Evolutionary conservation across 2,797 vertebrate genomes (phyloP).

Genomic region (Cuniculus paca): DNA sequence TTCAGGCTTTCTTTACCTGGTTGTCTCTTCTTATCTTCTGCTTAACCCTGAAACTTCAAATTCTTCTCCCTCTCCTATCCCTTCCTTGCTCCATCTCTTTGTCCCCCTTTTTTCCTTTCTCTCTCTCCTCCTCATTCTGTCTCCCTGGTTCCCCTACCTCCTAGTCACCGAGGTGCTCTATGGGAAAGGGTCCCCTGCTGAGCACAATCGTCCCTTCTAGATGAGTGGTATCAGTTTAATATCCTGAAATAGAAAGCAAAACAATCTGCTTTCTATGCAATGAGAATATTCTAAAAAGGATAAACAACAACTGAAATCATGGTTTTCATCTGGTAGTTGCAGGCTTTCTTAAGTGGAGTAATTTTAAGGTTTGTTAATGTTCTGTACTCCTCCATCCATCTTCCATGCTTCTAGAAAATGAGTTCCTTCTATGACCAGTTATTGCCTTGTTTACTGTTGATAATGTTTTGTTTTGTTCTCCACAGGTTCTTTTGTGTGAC

Average conservation of each 20-base stretch:
- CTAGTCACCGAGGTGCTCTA: background rate
- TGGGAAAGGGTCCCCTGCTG: background rate
- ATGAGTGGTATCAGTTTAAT: background rate
- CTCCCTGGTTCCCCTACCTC: background rate
- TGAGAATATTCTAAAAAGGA: conserved; percentile 8
- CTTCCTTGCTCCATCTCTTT: background rate
- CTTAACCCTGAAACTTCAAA: background rate
- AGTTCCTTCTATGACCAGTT: background rate
- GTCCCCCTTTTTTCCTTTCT: background rate
- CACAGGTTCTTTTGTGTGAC: background rate
- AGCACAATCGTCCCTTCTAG: background rate
- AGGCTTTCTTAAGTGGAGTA: background rate
- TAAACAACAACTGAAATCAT: background rate
- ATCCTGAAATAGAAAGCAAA: conserved; percentile 50
- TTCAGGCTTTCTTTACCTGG: conserved; percentile 20
- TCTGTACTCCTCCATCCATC: background rate
- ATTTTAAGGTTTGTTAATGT: background rate
- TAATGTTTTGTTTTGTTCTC: background rate
- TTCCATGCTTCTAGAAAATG: background rate
- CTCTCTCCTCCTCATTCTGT: background rate
- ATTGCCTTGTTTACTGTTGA: conserved; percentile 1
- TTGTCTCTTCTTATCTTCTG: background rate
- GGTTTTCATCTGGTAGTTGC: background rate
- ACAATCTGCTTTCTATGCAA: background rate
- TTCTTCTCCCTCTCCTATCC: background rate